Conservation (phyloP, 2,888 invertebrate genomes). For the Tigriopus californicus region DNA sequence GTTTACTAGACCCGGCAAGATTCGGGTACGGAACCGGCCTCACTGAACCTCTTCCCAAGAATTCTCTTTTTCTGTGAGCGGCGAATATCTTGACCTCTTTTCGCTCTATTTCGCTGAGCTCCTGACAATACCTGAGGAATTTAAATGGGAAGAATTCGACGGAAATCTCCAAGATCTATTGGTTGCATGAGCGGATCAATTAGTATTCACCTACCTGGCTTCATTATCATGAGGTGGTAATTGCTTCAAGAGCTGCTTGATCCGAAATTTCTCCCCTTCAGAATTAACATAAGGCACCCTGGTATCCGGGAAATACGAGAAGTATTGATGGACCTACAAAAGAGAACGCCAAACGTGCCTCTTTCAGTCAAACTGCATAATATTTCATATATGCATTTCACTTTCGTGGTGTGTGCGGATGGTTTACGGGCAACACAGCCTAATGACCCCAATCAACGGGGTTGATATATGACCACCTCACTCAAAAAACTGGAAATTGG, state of each 20-base stretch:
- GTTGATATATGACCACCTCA: too few relatives aligned
- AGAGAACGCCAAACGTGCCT: constrained; percentile 18
- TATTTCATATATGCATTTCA: too few relatives aligned
- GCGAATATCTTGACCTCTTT: constrained; percentile 80
- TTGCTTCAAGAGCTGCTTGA: constrained; percentile 81
- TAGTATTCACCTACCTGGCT: constrained; percentile 16
- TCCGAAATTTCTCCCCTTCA: constrained; percentile 76
- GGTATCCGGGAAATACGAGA: constrained; percentile 83
- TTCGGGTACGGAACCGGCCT: constrained; percentile 43
- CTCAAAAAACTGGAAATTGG: too few relatives aligned
- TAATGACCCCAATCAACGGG: too few relatives aligned
- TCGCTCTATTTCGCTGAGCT: constrained; percentile 75
- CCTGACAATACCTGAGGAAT: constrained; percentile 58
- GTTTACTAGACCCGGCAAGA: constrained; percentile 16
- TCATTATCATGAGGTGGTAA: constrained; percentile 89
- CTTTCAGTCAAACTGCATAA: too few relatives aligned
- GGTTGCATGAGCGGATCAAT: too few relatives aligned
- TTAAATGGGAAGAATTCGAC: not conserved
- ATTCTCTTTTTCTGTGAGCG: constrained; percentile 78
- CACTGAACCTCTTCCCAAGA: constrained; percentile 77
- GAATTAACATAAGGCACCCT: constrained; percentile 94
- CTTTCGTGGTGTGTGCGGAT: too few relatives aligned
- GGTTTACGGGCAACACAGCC: too few relatives aligned
- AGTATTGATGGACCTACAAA: constrained; percentile 86
- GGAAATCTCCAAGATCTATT: not conserved